These are phyloP conservation scores for Eospalax fontanierii DNA, from an alignment of 2,797 vertebrate species.

Conservation along the genomic window DNA sequence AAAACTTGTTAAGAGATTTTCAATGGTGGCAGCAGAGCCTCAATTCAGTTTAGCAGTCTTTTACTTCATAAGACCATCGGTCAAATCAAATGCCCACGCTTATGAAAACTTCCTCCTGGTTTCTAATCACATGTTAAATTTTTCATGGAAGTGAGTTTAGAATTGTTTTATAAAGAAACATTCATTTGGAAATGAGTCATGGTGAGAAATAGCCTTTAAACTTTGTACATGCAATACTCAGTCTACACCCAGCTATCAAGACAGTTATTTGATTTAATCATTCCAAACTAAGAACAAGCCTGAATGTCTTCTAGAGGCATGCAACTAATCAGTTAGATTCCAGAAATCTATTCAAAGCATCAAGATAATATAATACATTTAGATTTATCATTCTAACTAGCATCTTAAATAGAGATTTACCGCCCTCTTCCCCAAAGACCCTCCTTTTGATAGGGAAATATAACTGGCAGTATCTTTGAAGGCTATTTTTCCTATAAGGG, in stretches of 20 bases:
- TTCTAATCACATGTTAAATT: background rate
- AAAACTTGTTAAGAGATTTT: background rate
- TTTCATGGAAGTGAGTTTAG: background rate
- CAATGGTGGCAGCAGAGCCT: background rate
- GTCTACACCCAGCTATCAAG: background rate
- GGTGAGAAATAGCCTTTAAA: background rate
- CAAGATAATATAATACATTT: background rate
- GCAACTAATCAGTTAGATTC: background rate
- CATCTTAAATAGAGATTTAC: background rate
- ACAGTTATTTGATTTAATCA: background rate
- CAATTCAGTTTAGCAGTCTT: background rate
- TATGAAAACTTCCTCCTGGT: background rate
- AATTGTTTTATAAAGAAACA: background rate
- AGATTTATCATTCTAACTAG: background rate
- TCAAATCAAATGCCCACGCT: fast-evolving
- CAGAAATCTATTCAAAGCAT: background rate
- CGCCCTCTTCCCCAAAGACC: background rate
- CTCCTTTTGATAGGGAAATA: background rate
- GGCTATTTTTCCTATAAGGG: background rate
- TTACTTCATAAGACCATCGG: background rate
- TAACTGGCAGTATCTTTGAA: background rate
- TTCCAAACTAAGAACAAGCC: background rate
- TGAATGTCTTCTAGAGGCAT: background rate
- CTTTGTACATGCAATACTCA: background rate
- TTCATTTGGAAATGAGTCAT: background rate